Percentiles rank a stretch among this genome's conserved stretches.
phyloP scores from a whole-genome alignment of 23 tunicate species.

The Clavelina lepadiformis region DNA sequence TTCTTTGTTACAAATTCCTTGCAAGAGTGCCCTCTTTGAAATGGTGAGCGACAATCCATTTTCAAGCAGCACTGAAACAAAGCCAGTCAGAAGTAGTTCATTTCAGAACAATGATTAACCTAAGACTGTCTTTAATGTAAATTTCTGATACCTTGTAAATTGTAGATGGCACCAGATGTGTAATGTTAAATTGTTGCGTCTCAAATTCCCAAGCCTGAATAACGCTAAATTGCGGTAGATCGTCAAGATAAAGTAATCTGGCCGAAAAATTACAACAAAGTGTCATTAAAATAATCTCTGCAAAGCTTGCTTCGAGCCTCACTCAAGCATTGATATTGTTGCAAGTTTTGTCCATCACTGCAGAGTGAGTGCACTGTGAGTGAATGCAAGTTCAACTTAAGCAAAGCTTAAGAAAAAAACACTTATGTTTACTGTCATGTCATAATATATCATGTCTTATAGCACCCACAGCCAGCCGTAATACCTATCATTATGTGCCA shows the following conservation, averaged over 20 bases:
- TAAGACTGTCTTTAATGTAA: background rate
- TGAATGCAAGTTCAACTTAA: too few relatives aligned
- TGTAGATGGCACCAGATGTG: slow-evolving; percentile 22
- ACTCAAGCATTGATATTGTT: too few relatives aligned
- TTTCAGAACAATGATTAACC: background rate
- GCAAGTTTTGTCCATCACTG: too few relatives aligned
- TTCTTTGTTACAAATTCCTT: background rate
- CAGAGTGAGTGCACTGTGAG: too few relatives aligned
- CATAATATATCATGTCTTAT: too few relatives aligned
- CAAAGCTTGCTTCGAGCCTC: too few relatives aligned
- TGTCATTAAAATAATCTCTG: too few relatives aligned
- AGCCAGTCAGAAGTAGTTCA: too few relatives aligned
- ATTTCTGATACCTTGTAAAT: slow-evolving; percentile 21
- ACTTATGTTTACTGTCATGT: too few relatives aligned
- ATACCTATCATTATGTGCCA: slow-evolving; percentile 29
- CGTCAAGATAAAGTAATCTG: slow-evolving; percentile 8
- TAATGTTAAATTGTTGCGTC: slow-evolving; percentile 23
- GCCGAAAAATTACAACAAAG: background rate
- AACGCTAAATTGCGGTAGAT: slow-evolving; percentile 3
- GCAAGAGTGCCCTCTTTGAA: background rate
- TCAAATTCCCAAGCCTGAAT: slow-evolving; percentile 4
- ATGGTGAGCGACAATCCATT: slow-evolving; percentile 2
- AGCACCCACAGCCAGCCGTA: too few relatives aligned
- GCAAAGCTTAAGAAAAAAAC: too few relatives aligned
- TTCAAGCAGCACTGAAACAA: too few relatives aligned